Conservation (phyloP, 2,797 vertebrate genomes). For the Australoheros facetus region DNA sequence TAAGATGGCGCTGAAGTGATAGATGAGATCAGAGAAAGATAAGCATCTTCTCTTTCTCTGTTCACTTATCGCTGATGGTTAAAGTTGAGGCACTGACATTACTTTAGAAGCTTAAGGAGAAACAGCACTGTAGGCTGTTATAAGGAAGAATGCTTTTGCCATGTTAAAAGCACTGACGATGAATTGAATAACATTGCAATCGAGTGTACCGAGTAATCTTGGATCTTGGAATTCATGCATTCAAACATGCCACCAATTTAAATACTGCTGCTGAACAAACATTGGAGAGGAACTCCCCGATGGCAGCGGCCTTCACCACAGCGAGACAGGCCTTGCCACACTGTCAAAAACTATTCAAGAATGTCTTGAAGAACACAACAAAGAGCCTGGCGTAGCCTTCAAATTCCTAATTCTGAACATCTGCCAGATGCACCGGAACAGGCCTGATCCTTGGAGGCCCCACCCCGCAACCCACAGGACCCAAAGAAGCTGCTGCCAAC, state of each 20-base stretch:
- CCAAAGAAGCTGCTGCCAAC: slow-evolving; percentile 6
- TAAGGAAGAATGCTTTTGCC: neutral
- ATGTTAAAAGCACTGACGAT: neutral
- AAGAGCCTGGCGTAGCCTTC: neutral
- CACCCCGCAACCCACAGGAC: slow-evolving; percentile 4
- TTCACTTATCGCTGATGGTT: neutral
- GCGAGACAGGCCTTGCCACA: neutral
- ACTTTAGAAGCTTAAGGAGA: neutral
- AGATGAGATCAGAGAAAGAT: neutral
- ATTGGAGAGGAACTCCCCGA: neutral
- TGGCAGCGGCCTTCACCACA: neutral
- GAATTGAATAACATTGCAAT: neutral
- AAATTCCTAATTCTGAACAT: neutral
- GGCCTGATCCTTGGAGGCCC: neutral
- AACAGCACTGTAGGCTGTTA: neutral
- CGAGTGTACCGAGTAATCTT: neutral
- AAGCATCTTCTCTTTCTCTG: neutral
- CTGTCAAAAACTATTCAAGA: neutral
- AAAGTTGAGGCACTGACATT: neutral
- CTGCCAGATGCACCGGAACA: neutral
- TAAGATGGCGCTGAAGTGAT: neutral
- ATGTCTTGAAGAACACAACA: neutral
- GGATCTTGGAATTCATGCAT: neutral
- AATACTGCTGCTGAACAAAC: neutral
- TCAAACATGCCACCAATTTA: neutral